Base-by-base conservation (phyloP, 2,888 invertebrate species). In the Busseola fusca region DNA sequence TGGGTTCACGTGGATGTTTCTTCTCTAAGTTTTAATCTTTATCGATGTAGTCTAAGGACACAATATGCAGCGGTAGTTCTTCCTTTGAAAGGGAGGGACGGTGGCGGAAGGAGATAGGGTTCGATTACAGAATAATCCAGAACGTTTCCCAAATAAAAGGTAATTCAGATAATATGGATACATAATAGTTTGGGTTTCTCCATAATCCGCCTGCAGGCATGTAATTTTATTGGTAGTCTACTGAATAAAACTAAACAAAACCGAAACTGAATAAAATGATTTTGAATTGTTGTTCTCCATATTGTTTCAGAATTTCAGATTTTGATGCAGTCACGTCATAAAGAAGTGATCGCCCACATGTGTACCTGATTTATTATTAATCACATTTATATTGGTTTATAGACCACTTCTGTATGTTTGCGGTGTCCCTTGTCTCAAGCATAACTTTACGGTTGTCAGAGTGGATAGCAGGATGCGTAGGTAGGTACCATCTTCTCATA, bases 371-470 rank as follows among this genome's bases (percentile, higher is more conserved):
- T n/a, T 12, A 64, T n/a, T 66, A 54, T 21, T 75, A 40, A 21
- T 45, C 42, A 70, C 56, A 68, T 42, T 42, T 68, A 37, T 66
- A 56, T 48, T 34, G 7, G 10, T 45, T 16, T 50, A 58, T 50
- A 34, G 70, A 70, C 42, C 50, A 58, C 12, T 57, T 69, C 27
- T 5, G 14, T 5, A n/a, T 25, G 30, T 69, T 50, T 27, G n/a
- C n/a, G 4, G 18, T 30, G 27, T 56, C 34, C 27, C 34, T 52
- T 58, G 37, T 50, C 18, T 27, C 42, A 14, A 58, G 42, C 77
- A 57, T 10, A 75, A 48, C 37, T 48, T 74, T 18, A 69, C 25
- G 56, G 40, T 21, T 40, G 25, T 45, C 25, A 6, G 25, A 16
- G 68, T 25, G 30, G 9, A 48, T 18, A 30, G 45, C 68, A 54